Evolutionary conservation across 2,113 vertebrate species (phyloP), one percentile per base, ranked within the genome.

Genomic region (Mustela nigripes): DNA sequence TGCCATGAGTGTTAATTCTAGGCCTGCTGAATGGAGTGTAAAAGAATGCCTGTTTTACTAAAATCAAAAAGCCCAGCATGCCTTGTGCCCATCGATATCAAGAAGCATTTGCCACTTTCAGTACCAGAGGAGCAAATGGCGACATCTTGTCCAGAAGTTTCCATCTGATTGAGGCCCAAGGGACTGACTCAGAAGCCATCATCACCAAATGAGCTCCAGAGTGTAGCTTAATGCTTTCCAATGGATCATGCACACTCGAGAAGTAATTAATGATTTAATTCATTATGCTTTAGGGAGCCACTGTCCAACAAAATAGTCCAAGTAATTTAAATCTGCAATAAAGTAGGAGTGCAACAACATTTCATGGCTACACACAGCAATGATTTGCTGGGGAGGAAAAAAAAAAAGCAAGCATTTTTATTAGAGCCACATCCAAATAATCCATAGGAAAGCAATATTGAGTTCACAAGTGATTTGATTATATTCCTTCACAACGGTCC

Each of bases 211-310:
- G 58, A 93, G 98, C 97, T 91, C 1, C 1, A 97, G 97, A 98
- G 95, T 39, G 58, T 93, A 98, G 93, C 97, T 98, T 98, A 98
- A 98, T 98, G 97, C 94, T 98, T 98, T 98, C 95, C 98, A 97
- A 94, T 97, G 98, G 97, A 97, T 98, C 4, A 0, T 48, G 73
- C 93, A 96, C 96, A 98, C 98, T 98, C 53, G 7, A 86, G 89
- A 36, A 96, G 98, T 98, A 98, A 99, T 99, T 98, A 99, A 98
- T 99, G 98, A 97, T 98, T 98, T 98, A 96, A 96, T 98, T 98
- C 98, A 98, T 97, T 97, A 97, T 88, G 97, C 98, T 98, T 97
- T 14, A 2, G 98, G 98, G 98, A 98, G 95, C 98, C 97, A 96
- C 95, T 98, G 98, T 96, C 98, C 98, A 91, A 97, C 94, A 98